Conservation (phyloP, 2,113 vertebrate species). For the Baryphthengus martii region DNA sequence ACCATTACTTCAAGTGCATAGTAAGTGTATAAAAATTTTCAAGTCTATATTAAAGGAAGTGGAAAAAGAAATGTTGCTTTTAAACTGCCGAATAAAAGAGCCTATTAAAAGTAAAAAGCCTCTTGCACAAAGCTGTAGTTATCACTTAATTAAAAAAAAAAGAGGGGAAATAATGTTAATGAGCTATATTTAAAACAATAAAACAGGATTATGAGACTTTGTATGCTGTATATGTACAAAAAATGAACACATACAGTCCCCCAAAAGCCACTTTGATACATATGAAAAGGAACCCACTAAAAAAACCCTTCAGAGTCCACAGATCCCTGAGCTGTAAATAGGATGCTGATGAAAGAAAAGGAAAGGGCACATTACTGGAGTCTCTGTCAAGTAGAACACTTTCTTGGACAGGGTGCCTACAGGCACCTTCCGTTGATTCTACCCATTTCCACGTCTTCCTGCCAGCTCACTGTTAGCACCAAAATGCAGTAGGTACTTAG, state of each 20-base stretch:
- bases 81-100: neutral
- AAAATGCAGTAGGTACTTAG: neutral
- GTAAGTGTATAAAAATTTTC: neutral
- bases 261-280: neutral
- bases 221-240: neutral
- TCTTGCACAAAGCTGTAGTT: neutral
- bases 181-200: neutral
- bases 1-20: neutral
- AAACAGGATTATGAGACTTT: neutral
- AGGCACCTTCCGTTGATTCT: neutral
- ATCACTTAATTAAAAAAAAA: neutral
- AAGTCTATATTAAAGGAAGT: neutral
- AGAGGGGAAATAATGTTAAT: neutral
- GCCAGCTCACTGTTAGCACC: neutral
- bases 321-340: neutral
- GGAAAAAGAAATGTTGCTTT: neutral
- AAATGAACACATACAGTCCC: neutral
- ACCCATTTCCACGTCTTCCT: neutral
- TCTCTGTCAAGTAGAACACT: neutral
- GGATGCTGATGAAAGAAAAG: neutral
- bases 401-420: neutral
- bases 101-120: neutral
- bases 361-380: neutral
- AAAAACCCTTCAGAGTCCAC: accelerated
- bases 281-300: neutral